phyloP scores from a whole-genome alignment of 2,888 invertebrate genomes.

The Norana najaformis region DNA sequence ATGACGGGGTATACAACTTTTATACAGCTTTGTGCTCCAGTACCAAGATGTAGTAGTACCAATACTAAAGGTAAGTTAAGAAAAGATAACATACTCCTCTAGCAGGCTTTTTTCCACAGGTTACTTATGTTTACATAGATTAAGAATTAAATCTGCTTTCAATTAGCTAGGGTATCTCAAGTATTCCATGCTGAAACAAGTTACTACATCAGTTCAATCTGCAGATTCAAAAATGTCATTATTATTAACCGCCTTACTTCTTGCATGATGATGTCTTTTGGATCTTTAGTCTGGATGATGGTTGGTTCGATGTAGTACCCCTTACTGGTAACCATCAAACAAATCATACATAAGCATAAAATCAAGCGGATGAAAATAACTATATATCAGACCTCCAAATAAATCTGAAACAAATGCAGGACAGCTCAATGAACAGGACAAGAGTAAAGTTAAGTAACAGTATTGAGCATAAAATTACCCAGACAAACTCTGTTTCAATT shows the following conservation, averaged over 20 bases:
- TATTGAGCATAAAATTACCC: no score
- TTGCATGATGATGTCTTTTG: conserved; percentile 70
- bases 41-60: no score
- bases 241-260: conserved; percentile 54
- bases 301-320: conserved; percentile 96
- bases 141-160: neutral
- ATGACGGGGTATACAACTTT: neutral
- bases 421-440: no score
- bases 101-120: no score
- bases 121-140: neutral
- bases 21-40: no score
- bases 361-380: neutral
- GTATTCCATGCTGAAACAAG: neutral
- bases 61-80: no score
- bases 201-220: neutral
- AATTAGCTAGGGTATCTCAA: neutral
- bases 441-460: no score
- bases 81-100: no score
- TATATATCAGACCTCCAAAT: neutral
- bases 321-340: conserved; percentile 18
- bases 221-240: neutral
- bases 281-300: conserved; percentile 82
- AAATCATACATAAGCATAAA: neutral
- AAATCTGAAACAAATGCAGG: neutral
- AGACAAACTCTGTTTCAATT: no score